Conservation (phyloP, 2,113 vertebrate species). For the Myiozetetes cayanensis region DNA sequence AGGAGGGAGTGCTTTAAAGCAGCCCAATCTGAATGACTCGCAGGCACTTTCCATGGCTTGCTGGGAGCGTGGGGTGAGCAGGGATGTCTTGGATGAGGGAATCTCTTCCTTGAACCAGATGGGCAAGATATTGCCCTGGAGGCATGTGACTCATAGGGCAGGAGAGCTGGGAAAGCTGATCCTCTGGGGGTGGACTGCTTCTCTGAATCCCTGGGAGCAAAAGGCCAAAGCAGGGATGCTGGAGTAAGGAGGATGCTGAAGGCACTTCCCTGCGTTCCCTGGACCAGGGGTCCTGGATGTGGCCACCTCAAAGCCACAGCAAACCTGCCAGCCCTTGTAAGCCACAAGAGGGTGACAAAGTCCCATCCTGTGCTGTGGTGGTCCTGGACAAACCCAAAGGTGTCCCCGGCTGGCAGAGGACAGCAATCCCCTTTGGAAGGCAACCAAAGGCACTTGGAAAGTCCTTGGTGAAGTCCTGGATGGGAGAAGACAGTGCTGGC, state of each 20-base stretch:
- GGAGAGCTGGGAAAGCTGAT: background rate
- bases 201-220: background rate
- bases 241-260: background rate
- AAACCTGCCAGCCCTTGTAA: background rate
- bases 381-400: conserved; percentile 1
- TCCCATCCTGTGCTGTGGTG: conserved; percentile 28
- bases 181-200: fast-evolving
- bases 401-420: background rate
- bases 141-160: background rate
- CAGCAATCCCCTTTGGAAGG: background rate
- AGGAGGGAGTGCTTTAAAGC: background rate
- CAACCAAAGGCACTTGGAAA: background rate
- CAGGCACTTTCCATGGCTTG: background rate
- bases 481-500: background rate
- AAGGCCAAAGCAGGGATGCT: background rate
- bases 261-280: background rate
- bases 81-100: background rate
- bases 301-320: conserved; percentile 12
- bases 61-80: background rate
- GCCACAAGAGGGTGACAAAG: conserved; percentile 67
- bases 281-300: background rate
- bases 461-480: background rate
- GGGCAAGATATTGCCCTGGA: background rate
- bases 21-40: background rate
- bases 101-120: background rate